phyloP scores from a whole-genome alignment of 2,797 vertebrate species.

The Gallinago stenura region DNA sequence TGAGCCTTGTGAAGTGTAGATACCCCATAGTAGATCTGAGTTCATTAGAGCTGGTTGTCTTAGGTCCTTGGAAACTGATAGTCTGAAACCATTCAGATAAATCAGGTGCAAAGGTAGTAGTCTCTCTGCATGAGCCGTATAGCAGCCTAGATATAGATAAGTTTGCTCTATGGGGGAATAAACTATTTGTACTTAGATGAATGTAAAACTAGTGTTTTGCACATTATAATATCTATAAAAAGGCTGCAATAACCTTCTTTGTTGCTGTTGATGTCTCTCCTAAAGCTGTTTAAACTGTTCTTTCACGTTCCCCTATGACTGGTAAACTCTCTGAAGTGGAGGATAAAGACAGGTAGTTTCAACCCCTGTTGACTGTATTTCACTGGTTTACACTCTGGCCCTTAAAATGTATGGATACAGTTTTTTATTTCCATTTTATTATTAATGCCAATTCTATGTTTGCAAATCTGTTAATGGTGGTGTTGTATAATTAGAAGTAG shows the following conservation, averaged over 20 bases:
- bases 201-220: neutral
- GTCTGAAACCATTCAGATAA: neutral
- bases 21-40: neutral
- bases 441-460: neutral
- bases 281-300: neutral
- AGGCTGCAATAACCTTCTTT: neutral
- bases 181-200: neutral
- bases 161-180: neutral
- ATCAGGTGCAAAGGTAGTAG: neutral
- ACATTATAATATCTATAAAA: neutral
- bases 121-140: neutral
- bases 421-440: neutral
- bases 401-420: neutral
- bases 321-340: neutral
- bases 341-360: neutral
- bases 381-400: neutral
- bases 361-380: neutral
- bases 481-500: neutral
- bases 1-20: neutral
- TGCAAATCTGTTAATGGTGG: neutral
- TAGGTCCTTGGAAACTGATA: neutral
- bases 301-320: neutral
- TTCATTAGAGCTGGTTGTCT: neutral
- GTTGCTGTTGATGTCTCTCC: neutral
- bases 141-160: neutral